Percentiles rank a stretch among this genome's conserved stretches.
phyloP scores from a whole-genome alignment of 2,888 invertebrate genomes.

The Epistrophe grossulariae region DNA sequence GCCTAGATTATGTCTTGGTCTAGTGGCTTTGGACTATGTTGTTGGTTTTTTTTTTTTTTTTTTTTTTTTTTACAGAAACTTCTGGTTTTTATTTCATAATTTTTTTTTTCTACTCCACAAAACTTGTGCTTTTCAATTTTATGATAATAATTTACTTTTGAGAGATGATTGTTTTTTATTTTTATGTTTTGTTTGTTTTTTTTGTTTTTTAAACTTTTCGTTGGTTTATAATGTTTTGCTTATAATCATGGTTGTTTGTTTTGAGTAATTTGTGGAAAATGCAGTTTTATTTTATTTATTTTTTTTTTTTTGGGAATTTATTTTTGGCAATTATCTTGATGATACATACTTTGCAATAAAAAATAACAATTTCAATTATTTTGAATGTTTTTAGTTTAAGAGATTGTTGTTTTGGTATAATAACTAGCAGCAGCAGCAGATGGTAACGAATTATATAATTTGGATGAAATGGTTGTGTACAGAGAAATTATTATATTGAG shows the following conservation, averaged over 20 bases:
- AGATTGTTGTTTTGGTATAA: neutral
- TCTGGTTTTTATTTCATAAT: constrained; percentile 65
- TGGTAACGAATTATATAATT: neutral
- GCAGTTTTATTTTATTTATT: neutral
- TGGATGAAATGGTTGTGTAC: neutral
- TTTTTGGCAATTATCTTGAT: constrained; percentile 18
- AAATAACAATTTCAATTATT: constrained; percentile 22
- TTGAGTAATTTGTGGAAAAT: constrained; percentile 21
- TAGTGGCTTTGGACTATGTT: neutral
- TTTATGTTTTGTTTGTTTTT: neutral
- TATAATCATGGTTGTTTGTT: constrained; percentile 28
- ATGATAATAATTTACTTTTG: constrained; percentile 41
- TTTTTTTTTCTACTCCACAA: constrained; percentile 35
- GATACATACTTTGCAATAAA: neutral
- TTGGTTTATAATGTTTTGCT: constrained; percentile 16
- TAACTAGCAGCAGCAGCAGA: constrained; percentile 2
- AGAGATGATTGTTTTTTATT: constrained; percentile 53
- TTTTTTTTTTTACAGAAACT: constrained; percentile 23
- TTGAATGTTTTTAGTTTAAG: constrained; percentile 4
- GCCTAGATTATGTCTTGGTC: constrained; percentile 45
- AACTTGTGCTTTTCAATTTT: constrained; percentile 53
- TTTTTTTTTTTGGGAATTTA: neutral
- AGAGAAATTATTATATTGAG: neutral
- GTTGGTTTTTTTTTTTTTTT: constrained; percentile 8
- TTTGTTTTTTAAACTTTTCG: neutral